Evolutionary conservation across 1,140 invertebrate genomes (phyloP), one percentile per base, ranked within the genome.

Genomic region (Drosophila nannoptera): DNA sequence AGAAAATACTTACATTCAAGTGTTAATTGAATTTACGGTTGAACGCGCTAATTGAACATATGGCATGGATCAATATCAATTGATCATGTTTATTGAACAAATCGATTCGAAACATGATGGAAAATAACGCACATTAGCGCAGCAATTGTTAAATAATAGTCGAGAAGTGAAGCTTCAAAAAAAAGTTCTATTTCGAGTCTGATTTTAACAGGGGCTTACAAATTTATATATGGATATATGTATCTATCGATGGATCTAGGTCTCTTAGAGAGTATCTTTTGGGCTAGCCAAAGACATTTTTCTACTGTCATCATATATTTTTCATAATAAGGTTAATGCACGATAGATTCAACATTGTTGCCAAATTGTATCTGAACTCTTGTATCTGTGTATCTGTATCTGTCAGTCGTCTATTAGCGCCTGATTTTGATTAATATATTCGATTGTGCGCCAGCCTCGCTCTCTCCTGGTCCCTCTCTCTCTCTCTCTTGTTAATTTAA

Each of bases 391-490:
- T 14, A 66, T 46, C 54, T 45, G 36, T 58, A 16, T 16, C 29
- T 35, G 7, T 36, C 12, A 40, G 31, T 58, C 54, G 9, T 53
- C 42, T 48, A 55, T 71, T 61, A 67, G 16, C 46, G 55, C 32
- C 12, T 66, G 42, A 68, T 68, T 38, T 60, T 71, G 69, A 71
- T 71, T 67, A 68, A 71, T 71, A 61, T 55, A 48, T 61, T 67
- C 12, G 40, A 6, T 68, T 67, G 62, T 38, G 16, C 36, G 62
- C 50, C 35, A 38, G 53, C 54, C 22, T 11, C 40, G 29, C 43
- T 58, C 42, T 9, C 16, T 45, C 4, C 32, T 11, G 11, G 4
- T 11, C 35, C 46, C 14, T 16, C 14, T n/a, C 4, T 42, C 12
- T 5, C 11, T 40, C 52, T 54, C 53, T 55, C 49, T 54, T 40